phyloP scores from a whole-genome alignment of 2,113 vertebrate species.

The Xyliphius kryptos region DNA sequence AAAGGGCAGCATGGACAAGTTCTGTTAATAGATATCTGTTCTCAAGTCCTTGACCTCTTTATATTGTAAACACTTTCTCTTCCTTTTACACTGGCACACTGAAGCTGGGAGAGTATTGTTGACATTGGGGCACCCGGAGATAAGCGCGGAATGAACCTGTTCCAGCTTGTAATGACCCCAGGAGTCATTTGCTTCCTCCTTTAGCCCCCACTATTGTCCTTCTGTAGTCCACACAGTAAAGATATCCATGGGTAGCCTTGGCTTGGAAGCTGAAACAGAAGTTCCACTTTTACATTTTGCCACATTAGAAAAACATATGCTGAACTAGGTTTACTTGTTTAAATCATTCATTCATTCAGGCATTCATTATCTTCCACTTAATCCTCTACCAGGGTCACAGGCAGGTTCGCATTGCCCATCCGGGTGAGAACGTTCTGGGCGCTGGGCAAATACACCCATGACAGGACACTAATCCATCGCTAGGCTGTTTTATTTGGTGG shows the following conservation, averaged over 20 bases:
- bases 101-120: constrained; percentile 80
- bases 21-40: constrained; percentile 94
- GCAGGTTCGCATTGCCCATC: too few species aligned
- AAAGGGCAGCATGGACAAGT: constrained; percentile 75
- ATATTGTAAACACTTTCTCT: constrained; percentile 83
- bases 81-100: constrained; percentile 65
- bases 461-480: too few species aligned
- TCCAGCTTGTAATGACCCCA: constrained; percentile 91
- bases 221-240: constrained; percentile 1
- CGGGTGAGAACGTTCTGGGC: too few species aligned
- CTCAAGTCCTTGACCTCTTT: constrained; percentile 90
- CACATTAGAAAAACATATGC: neutral
- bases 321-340: neutral
- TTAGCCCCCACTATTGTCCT: constrained; percentile 5
- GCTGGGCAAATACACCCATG: too few species aligned
- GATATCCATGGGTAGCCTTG: constrained; percentile 3
- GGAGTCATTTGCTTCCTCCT: constrained; percentile 66
- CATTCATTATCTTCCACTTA: too few species aligned
- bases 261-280: constrained; percentile 6
- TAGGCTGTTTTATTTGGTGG: too few species aligned
- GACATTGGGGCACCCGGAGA: constrained; percentile 82
- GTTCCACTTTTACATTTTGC: neutral
- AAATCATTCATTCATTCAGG: too few species aligned
- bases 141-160: constrained; percentile 91
- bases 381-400: too few species aligned